A percentile compares a stretch with the other conserved stretches of the same genome.
Conservation (phyloP, 2,797 vertebrate species). For the Aythya fuligula region DNA sequence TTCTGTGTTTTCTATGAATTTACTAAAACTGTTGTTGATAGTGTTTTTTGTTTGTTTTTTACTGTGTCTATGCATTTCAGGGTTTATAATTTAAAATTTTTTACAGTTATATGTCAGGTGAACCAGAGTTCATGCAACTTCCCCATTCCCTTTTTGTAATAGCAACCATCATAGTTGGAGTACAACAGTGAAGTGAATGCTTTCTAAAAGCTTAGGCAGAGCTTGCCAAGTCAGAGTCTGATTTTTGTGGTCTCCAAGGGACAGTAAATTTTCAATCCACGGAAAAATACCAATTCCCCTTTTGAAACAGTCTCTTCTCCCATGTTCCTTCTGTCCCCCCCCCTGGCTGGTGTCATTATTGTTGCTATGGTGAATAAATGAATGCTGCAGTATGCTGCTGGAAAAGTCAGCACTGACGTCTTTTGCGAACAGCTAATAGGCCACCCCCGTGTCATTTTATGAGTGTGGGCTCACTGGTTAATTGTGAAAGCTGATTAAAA, state of each 20-base stretch:
- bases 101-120: not conserved
- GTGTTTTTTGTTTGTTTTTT: not conserved
- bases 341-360: constrained; percentile 70
- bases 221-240: constrained; percentile 20
- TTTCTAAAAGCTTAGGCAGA: constrained; percentile 66
- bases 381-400: constrained; percentile 63
- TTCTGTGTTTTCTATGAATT: not conserved
- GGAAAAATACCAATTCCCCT: constrained; percentile 59
- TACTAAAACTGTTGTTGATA: not conserved
- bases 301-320: constrained; percentile 52
- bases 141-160: not conserved
- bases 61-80: too few species aligned
- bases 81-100: too few species aligned
- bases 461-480: constrained; percentile 16
- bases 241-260: constrained; percentile 57
- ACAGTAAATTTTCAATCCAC: constrained; percentile 66
- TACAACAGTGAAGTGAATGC: constrained; percentile 41
- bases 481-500: constrained; percentile 54
- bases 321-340: not conserved
- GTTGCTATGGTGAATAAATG: constrained; percentile 85
- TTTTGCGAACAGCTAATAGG: constrained; percentile 61
- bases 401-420: constrained; percentile 75
- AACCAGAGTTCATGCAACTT: not conserved
- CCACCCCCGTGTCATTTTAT: constrained; percentile 36
- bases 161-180: constrained; percentile 28